Conservation (phyloP, 2,888 invertebrate species). For the Dascillus cervinus region DNA sequence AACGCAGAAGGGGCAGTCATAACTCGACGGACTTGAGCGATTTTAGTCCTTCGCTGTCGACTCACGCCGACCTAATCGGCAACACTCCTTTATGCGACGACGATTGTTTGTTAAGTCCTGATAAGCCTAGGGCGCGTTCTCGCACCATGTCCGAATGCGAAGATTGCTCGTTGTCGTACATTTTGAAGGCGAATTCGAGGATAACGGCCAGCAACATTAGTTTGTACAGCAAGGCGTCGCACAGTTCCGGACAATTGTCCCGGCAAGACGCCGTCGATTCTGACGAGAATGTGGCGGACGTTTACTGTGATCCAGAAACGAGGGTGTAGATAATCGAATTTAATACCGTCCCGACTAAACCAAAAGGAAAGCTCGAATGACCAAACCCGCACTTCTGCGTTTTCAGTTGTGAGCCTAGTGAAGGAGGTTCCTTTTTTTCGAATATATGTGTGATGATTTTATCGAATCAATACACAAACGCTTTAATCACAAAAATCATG, state of each 20-base stretch:
- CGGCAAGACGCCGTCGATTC: constrained; percentile 36
- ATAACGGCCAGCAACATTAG: constrained; percentile 27
- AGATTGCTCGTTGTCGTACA: constrained; percentile 24
- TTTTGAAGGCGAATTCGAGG: constrained; percentile 19
- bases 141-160: constrained; percentile 33
- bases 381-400: too few species aligned
- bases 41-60: constrained; percentile 9
- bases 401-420: too few species aligned
- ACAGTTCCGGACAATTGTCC: constrained; percentile 30
- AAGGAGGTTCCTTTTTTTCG: too few species aligned
- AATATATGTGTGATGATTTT: too few species aligned
- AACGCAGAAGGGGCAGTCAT: neutral
- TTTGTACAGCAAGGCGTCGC: constrained; percentile 28
- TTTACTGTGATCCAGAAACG: constrained; percentile 31
- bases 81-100: constrained; percentile 7
- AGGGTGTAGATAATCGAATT: too few species aligned
- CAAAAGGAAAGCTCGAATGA: too few species aligned
- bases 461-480: too few species aligned
- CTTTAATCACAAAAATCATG: too few species aligned
- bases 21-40: constrained; percentile 5
- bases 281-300: constrained; percentile 32
- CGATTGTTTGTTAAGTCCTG: constrained; percentile 10
- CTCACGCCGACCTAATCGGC: constrained; percentile 5
- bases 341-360: too few species aligned
- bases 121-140: constrained; percentile 14